Conservation (phyloP, 2,797 vertebrate genomes). For the Rhinophrynus dorsalis region DNA sequence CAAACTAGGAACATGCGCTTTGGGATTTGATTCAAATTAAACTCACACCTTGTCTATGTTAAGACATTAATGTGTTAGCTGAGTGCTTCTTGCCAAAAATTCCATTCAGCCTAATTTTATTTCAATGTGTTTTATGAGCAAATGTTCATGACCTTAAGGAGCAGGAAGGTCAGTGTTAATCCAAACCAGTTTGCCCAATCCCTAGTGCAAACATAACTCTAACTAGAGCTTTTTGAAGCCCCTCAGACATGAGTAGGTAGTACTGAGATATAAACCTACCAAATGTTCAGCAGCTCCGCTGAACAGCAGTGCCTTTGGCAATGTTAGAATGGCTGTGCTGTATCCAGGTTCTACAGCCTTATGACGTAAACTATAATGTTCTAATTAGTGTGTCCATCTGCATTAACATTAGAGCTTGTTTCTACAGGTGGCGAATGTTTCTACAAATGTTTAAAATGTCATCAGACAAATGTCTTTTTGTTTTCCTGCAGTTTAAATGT, state of each 20-base stretch:
- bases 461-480: constrained; percentile 60
- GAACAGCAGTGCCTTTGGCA: constrained; percentile 47
- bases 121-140: constrained; percentile 47
- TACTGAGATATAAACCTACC: constrained; percentile 19
- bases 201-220: constrained; percentile 47
- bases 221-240: constrained; percentile 39
- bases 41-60: constrained; percentile 49
- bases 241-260: constrained; percentile 30
- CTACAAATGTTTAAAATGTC: constrained; percentile 63
- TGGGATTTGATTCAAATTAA: constrained; percentile 46
- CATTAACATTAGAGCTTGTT: constrained; percentile 53
- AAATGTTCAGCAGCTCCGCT: constrained; percentile 43
- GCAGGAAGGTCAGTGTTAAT: constrained; percentile 46
- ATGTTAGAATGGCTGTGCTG: constrained; percentile 47
- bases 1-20: constrained; percentile 33
- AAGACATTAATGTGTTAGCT: constrained; percentile 48
- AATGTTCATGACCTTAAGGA: constrained; percentile 45
- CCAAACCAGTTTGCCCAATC: constrained; percentile 51
- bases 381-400: constrained; percentile 56
- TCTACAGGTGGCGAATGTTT: constrained; percentile 67
- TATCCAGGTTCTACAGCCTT: constrained; percentile 50
- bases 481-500: constrained; percentile 54
- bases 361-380: constrained; percentile 34
- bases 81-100: constrained; percentile 41
- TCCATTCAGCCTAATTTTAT: constrained; percentile 42